Evolutionary conservation across 2,888 invertebrate species (phyloP).

Genomic region (Melangyna quadrimaculata): DNA sequence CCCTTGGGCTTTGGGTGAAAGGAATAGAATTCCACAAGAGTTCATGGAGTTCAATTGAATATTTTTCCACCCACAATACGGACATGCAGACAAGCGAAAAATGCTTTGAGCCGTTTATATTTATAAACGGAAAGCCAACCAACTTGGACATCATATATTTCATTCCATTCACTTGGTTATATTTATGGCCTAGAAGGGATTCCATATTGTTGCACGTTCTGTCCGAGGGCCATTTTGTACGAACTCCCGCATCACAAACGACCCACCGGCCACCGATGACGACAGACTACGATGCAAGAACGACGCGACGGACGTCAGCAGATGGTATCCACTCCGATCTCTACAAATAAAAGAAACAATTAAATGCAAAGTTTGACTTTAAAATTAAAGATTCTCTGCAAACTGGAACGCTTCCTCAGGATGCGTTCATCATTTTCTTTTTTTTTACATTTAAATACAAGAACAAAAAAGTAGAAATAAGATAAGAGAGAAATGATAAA

Average conservation of each 20-base stretch:
- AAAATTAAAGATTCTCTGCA: constrained; percentile 47
- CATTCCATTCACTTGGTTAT: constrained; percentile 51
- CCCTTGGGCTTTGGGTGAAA: constrained; percentile 15
- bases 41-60: constrained; percentile 29
- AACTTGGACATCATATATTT: constrained; percentile 49
- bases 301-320: constrained; percentile 9
- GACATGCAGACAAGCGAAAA: background rate
- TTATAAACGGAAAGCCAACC: background rate
- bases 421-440: constrained; percentile 27
- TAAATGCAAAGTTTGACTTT: constrained; percentile 59
- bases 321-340: constrained; percentile 31
- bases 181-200: constrained; percentile 50
- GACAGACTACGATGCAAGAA: too few relatives aligned
- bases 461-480: background rate
- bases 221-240: background rate
- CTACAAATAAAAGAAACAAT: constrained; percentile 39
- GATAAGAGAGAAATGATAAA: constrained; percentile 17
- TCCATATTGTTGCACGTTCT: constrained; percentile 46
- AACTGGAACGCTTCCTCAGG: constrained; percentile 16
- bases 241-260: background rate
- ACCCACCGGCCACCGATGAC: background rate
- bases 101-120: background rate
- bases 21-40: constrained; percentile 1
- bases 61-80: background rate
- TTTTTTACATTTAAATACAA: background rate